Conservation (phyloP, 2,113 vertebrate genomes). For the Cyprinodon tularosa region DNA sequence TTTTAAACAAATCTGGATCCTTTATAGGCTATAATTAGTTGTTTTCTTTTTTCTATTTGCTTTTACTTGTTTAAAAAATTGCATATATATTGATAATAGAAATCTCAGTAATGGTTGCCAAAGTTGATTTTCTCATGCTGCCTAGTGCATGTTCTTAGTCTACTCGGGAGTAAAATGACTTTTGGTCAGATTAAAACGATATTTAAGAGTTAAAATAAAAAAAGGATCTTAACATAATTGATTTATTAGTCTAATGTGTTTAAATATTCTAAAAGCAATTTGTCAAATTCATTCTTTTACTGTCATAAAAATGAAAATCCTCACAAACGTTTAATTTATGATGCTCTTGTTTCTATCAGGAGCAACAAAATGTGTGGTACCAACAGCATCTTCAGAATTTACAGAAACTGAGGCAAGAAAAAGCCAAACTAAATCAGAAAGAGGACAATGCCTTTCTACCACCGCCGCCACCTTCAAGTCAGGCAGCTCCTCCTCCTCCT, state of each 20-base stretch:
- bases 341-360: conserved; percentile 70
- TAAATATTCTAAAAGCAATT: background rate
- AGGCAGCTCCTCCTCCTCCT: conserved; percentile 67
- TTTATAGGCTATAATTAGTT: background rate
- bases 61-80: background rate
- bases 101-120: background rate
- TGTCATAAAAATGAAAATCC: background rate
- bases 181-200: background rate
- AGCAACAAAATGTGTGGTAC: conserved; percentile 97
- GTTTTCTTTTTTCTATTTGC: background rate
- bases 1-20: no score
- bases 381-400: conserved; percentile 94
- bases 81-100: background rate
- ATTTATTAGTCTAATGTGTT: background rate
- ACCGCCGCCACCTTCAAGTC: background rate
- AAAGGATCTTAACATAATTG: background rate
- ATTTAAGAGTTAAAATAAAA: background rate
- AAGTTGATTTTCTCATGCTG: background rate
- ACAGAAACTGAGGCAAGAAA: conserved; percentile 81
- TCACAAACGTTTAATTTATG: background rate
- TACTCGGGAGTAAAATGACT: no score
- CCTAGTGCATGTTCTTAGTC: background rate
- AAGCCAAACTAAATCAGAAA: conserved; percentile 78
- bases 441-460: conserved; percentile 24
- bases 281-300: background rate